These are phyloP conservation scores for Chlorodrepanis virens DNA, from an alignment of 2,113 vertebrate species.

Conservation along the genomic window DNA sequence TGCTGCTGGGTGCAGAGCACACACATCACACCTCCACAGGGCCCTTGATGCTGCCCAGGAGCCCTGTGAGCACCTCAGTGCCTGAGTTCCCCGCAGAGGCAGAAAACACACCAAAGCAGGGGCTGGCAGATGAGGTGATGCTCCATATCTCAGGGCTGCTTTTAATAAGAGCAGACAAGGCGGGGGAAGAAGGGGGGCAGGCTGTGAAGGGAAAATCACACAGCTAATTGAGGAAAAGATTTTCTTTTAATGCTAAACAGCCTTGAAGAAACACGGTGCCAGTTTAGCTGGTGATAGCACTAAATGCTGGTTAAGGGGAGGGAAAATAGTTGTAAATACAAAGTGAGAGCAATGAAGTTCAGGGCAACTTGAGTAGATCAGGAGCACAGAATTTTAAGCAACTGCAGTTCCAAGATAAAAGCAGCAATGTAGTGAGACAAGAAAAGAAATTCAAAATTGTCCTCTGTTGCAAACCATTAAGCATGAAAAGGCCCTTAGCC, in stretches of 20 bases:
- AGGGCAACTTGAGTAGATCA: background rate
- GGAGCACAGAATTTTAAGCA: background rate
- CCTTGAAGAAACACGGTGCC: background rate
- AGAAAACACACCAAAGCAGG: background rate
- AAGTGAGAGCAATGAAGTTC: background rate
- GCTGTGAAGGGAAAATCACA: background rate
- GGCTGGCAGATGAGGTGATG: background rate
- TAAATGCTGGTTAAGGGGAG: background rate
- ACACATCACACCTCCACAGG: background rate
- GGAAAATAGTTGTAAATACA: background rate
- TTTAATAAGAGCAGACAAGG: background rate
- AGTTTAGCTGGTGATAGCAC: background rate
- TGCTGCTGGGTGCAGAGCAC: background rate
- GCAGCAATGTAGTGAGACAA: background rate
- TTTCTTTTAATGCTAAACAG: slow-evolving; percentile 7
- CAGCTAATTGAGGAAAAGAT: background rate
- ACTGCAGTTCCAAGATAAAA: background rate
- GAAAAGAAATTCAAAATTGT: background rate
- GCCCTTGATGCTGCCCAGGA: background rate
- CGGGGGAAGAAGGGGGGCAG: background rate
- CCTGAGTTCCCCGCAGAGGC: background rate
- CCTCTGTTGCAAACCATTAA: background rate
- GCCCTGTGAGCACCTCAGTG: background rate
- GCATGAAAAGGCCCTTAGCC: background rate
- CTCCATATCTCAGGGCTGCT: background rate